These are phyloP conservation scores for Euplagia quadripunctaria DNA, from an alignment of 2,888 invertebrate species.

Conservation along the genomic window DNA sequence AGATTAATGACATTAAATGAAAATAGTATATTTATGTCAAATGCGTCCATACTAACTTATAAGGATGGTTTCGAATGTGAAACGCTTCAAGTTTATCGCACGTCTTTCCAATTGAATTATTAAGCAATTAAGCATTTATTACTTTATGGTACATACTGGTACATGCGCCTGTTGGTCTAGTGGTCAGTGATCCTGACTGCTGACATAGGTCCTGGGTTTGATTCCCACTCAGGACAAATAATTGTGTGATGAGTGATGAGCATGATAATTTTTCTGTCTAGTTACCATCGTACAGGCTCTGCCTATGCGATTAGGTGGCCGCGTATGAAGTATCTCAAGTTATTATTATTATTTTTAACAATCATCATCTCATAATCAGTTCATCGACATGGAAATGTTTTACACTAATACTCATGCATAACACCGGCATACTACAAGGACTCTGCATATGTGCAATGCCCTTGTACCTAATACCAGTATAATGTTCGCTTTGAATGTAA, in stretches of 20 bases:
- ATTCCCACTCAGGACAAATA: too few species aligned
- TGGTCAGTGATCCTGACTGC: too few species aligned
- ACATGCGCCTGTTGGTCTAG: too few species aligned
- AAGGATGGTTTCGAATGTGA: background rate
- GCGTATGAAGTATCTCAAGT: too few species aligned
- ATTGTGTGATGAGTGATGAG: too few species aligned
- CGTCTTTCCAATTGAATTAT: too few species aligned
- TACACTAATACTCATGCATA: constrained; percentile 23
- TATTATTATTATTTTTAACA: constrained; percentile 5
- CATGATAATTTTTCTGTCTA: too few species aligned
- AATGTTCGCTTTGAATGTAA: constrained; percentile 28
- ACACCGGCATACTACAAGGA: constrained; percentile 26
- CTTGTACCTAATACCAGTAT: constrained; percentile 55
- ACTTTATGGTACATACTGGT: background rate
- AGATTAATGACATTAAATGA: background rate
- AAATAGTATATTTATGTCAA: background rate
- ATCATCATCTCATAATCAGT: constrained; percentile 34
- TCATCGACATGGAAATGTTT: constrained; percentile 32
- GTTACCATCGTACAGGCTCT: too few species aligned
- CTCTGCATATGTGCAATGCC: constrained; percentile 36
- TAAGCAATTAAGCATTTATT: background rate
- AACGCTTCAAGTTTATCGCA: background rate
- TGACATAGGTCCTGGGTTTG: too few species aligned
- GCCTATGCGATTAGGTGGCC: too few species aligned
- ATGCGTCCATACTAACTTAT: background rate